Evolutionary conservation across 2,888 invertebrate genomes (phyloP), one percentile per base, ranked within the genome.

Genomic region (Microctonus brassicae): DNA sequence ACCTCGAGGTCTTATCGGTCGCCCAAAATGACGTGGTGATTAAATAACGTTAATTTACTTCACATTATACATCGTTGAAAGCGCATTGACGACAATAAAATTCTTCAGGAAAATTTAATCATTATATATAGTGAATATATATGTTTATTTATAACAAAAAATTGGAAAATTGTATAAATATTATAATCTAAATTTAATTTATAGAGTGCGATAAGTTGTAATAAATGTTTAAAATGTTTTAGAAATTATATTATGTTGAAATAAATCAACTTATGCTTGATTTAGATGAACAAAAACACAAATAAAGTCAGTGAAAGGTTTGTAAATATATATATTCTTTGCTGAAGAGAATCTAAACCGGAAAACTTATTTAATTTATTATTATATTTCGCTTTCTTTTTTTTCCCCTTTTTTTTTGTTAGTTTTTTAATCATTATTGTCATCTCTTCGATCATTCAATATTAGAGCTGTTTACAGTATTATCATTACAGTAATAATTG

Each of bases 1-100:
- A 63, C 33, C 64, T 53, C 22, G 53, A 53, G n/a, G 53, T 55
- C 70, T 70, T 70, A 63, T 36, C 62, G 55, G 66, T 58, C 36
- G 63, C 55, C 57, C 60, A 61, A 34, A 70, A 70, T 68, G 67
- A 73, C 64, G 58, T 67, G 67, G 70, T 73, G 73, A 73, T 73
- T 73, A 70, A 73, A 73, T 67, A 70, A 63, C 67, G 60, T 39
- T 60, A 61, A 36, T 63, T 69, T 61, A 5, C 9, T 24, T 10
- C 26, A 47, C 64, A 57, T n/a, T n/a, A n/a, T n/a, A n/a, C n/a
- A n/a, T n/a, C n/a, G n/a, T n/a, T 60, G 63, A 36, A 53, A 69
- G 65, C 34, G 58, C 63, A 61, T 68, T 47, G 69, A 63, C 7
- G 36, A 53, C 17, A 60, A 20, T 26, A n/a, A 13, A n/a, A 39